A percentile compares a stretch with the other conserved stretches of the same genome.
Evolutionary conservation across 2,797 vertebrate genomes (phyloP).

Genomic region (Rousettus madagascariensis): DNA sequence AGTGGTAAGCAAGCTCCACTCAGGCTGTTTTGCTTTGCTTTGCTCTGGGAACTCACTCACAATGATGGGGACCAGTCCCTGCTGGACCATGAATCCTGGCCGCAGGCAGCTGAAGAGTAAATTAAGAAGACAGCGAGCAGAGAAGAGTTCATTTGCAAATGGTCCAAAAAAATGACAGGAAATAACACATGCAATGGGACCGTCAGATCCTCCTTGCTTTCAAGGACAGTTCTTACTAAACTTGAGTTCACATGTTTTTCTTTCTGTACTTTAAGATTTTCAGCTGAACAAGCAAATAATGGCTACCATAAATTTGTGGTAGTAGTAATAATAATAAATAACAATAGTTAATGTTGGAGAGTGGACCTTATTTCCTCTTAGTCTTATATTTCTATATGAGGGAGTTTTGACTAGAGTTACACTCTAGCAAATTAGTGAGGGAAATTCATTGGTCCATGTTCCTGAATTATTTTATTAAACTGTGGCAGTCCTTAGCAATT

Average conservation of each 20-base stretch:
- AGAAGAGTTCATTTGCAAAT: neutral
- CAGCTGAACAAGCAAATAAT: neutral
- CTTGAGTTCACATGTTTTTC: neutral
- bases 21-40: neutral
- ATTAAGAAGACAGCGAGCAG: neutral
- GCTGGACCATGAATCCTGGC: neutral
- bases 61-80: neutral
- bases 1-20: neutral
- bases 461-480: constrained; percentile 2
- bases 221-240: neutral
- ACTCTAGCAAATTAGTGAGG: neutral
- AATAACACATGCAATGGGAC: neutral
- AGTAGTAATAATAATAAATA: neutral
- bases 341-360: neutral
- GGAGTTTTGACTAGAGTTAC: neutral
- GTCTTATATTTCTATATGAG: neutral
- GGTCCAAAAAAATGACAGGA: neutral
- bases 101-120: neutral
- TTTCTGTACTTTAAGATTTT: neutral
- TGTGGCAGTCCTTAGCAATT: neutral
- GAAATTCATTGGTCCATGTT: neutral
- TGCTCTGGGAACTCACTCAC: neutral
- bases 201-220: neutral
- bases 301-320: neutral
- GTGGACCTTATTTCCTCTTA: neutral